These are phyloP conservation scores for Parasteatoda lunata DNA, from an alignment of 2,888 invertebrate genomes.

Conservation along the genomic window DNA sequence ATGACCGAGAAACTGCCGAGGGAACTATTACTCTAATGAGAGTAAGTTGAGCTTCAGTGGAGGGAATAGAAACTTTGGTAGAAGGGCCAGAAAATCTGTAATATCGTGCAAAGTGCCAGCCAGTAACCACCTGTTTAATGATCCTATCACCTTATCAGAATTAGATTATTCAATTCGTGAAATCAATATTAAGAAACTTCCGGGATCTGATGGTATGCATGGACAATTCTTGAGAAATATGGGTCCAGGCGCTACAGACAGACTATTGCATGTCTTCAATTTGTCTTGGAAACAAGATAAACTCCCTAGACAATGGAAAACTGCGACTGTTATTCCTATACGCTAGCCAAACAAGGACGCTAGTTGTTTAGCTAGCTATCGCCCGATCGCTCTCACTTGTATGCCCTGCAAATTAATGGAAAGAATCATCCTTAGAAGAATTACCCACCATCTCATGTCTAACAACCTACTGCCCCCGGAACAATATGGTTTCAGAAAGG, in stretches of 20 bases:
- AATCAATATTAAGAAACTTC: neutral
- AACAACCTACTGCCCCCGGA: too few relatives aligned
- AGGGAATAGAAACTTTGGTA: conserved; percentile 1
- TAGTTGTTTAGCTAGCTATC: neutral
- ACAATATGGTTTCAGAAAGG: too few relatives aligned
- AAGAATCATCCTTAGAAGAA: neutral
- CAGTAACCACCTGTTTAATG: neutral
- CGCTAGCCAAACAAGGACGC: neutral
- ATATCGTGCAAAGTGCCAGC: neutral
- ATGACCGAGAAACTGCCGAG: conserved; percentile 14
- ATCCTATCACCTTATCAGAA: conserved; percentile 4
- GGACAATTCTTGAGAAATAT: too few relatives aligned
- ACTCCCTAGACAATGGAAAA: neutral
- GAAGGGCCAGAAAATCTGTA: conserved; percentile 5
- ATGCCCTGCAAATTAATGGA: conserved; percentile 4
- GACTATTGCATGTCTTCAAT: neutral
- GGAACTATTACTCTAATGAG: neutral
- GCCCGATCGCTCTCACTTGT: neutral
- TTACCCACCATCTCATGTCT: neutral
- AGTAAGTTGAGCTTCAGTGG: neutral
- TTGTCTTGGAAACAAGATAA: neutral
- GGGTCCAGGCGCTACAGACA: neutral
- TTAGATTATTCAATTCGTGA: neutral
- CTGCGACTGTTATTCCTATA: neutral
- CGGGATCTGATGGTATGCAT: neutral